Percentiles rank a stretch among this genome's conserved stretches.
These are phyloP conservation scores for Archilochus colubris DNA, from an alignment of 2,113 vertebrate genomes.

Conservation along the genomic window DNA sequence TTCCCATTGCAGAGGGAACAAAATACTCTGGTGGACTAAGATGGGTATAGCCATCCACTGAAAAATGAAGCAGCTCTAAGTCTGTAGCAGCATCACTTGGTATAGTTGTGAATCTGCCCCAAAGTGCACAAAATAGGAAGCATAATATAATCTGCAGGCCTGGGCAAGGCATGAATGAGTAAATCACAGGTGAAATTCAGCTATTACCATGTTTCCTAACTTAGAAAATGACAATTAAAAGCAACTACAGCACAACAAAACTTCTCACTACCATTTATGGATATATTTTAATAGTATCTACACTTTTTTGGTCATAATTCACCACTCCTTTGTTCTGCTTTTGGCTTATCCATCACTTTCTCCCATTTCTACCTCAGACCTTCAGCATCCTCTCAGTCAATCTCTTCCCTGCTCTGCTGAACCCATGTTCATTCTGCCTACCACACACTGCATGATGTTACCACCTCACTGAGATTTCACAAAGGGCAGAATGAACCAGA, in stretches of 20 bases:
- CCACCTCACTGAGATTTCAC: rapidly evolving
- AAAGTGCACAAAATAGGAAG: not conserved
- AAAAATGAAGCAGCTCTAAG: not conserved
- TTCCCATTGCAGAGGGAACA: not conserved
- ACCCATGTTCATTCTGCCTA: not conserved
- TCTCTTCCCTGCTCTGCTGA: not conserved
- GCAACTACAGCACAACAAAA: not conserved
- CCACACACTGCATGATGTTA: not conserved
- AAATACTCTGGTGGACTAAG: not conserved
- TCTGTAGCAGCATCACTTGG: not conserved
- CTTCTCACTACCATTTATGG: not conserved
- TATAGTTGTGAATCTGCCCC: not conserved
- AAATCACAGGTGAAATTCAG: not conserved
- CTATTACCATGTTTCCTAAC: not conserved
- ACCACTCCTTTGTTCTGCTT: not conserved
- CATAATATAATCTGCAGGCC: not conserved
- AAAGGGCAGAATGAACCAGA: not conserved
- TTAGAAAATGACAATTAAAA: not conserved
- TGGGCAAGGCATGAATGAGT: not conserved
- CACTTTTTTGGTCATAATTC: not conserved
- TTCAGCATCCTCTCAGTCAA: not conserved
- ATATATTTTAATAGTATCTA: not conserved
- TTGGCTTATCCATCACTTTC: not conserved
- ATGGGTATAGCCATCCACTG: not conserved
- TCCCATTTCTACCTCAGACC: not conserved